Evolutionary conservation across 2,797 vertebrate species (phyloP), one percentile per base, ranked within the genome.

Genomic region (Tenualosa thibaudeaui): DNA sequence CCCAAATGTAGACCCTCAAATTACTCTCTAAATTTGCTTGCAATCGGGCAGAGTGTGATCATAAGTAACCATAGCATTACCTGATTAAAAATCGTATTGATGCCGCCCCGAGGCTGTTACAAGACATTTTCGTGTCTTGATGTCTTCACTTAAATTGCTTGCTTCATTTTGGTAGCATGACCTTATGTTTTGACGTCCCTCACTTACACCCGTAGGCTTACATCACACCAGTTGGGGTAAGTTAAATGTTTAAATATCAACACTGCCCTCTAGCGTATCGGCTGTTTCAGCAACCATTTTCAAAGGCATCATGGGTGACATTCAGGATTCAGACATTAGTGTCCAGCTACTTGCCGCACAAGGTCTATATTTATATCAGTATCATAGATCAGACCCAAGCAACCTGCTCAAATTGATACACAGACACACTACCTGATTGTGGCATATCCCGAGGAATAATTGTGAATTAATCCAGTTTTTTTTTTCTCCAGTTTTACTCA

Each of bases 151-250:
- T 43, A 10, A 6, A 5, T 40, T 1, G 2, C 2, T 75, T 15
- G 31, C 65, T 22, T 75, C 37, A 17, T 19, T 75, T 3, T 40
- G 5, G 68, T 37, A 19, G 62, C 62, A 68, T 31, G 68, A 75
- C 68, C 68, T 75, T 75, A 17, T 75, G 68, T 75, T 75, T 22
- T 22, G 37, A 31, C 43, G 37, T 75, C 37, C 68, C 68, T 75
- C 65, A 13, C 65, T 15, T 54, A 54, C 53, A 71, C 22, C 65
- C 65, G 65, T 71, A 71, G 13, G 37, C 15, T 75, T 75, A 40
- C 68, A 43, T 40, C 62, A 68, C 31, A 17, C 65, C 26, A 6
- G 31, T 17, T 71, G 31, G 3, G 31, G 37, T 15, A 40, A 60
- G 43, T 19, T 19, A 17, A 75, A 75, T 43, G 37, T 19, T 43